Conservation (phyloP, 2,888 invertebrate species). For the Drosophila mayaguana region DNA sequence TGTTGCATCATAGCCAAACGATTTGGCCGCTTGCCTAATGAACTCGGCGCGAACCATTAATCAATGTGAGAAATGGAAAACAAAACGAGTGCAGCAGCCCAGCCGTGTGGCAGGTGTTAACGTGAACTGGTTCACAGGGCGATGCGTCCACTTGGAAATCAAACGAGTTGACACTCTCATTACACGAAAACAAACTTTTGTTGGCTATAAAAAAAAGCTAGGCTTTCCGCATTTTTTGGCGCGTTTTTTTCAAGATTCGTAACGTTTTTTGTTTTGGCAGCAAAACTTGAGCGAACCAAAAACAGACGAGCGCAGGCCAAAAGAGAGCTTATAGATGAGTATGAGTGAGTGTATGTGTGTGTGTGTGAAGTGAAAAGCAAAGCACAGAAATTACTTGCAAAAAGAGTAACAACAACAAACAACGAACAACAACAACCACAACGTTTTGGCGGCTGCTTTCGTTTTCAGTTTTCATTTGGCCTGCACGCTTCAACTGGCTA, state of each 20-base stretch:
- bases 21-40: conserved; percentile 21
- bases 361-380: conserved; percentile 73
- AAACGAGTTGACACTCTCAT: conserved; percentile 77
- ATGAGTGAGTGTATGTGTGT: not conserved
- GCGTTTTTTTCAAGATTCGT: conserved; percentile 50
- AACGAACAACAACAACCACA: conserved; percentile 18
- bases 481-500: conserved; percentile 78
- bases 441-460: conserved; percentile 67
- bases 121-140: conserved; percentile 57
- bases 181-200: conserved; percentile 27
- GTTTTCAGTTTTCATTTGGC: conserved; percentile 61
- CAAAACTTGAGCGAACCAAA: conserved; percentile 72
- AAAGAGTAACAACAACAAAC: conserved; percentile 26
- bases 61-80: conserved; percentile 33
- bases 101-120: conserved; percentile 44
- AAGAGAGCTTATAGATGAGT: conserved; percentile 27
- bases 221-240: conserved; percentile 76
- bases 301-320: conserved; percentile 67
- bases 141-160: conserved; percentile 15
- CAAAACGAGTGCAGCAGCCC: conserved; percentile 33
- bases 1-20: conserved; percentile 31
- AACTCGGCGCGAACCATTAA: conserved; percentile 42
- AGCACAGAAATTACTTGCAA: conserved; percentile 60
- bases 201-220: conserved; percentile 4
- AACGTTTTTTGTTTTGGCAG: conserved; percentile 35